Base-by-base conservation (phyloP, 2,888 invertebrate species). In the Thelaira solivaga region DNA sequence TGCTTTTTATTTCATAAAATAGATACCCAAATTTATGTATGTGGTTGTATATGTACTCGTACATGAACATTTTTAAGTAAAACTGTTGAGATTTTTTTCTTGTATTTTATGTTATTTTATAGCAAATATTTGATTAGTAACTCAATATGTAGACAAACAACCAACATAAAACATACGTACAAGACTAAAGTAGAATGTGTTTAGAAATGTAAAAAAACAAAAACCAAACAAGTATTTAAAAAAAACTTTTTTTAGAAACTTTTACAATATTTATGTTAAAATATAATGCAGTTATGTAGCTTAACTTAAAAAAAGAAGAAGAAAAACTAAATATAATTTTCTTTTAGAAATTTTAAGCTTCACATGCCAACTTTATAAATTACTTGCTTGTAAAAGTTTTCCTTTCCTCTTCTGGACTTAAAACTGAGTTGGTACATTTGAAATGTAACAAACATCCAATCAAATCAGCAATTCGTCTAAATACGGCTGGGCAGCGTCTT, bases 351-450 rank as follows among this genome's bases (percentile, higher is more conserved):
- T 79, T 59, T 76, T 76, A 80, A 75, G 83, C 80, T 78, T 51
- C 69, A 69, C 51, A 78, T 76, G 76, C 67, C 72, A 76, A 72
- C 72, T 76, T 76, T 67, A 76, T 76, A 76, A 76, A 76, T 84
- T 81, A 83, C 82, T 77, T 79, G 81, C 81, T 81, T 82, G 84
- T 80, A 81, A 81, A 83, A 82, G 59, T 82, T 80, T 75, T 65
- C 76, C 41, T 62, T 2, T 41, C 20, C 13, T 53, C 5, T 18
- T 13, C 20, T 10, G 11, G 22, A 10, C 29, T 10, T 29, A 62
- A 62, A 7, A n/a, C 26, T 11, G 26, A 20, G n/a, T 18, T 6
- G 31, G n/a, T n/a, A 36, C 26, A 41, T n/a, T 39, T 39, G n/a
- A n/a, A 34, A 45, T 59, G 43, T 20, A 18, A 31, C 36, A 34